A percentile compares a stretch with the other conserved stretches of the same genome.
Conservation (phyloP, 2,888 invertebrate genomes). For the Macaria liturata region DNA sequence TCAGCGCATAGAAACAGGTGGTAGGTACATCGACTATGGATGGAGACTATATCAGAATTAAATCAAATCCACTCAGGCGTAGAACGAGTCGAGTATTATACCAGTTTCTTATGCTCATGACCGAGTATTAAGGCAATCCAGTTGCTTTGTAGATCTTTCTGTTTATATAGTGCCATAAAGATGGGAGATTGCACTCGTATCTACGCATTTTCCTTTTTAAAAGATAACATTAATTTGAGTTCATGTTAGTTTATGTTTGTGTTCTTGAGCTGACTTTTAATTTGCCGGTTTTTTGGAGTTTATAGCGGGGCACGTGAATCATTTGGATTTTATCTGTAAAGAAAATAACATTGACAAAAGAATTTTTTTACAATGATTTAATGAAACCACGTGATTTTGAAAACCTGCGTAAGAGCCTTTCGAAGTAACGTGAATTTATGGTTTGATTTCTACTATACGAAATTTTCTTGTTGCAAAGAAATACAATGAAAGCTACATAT, state of each 20-base stretch:
- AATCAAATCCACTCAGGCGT: constrained; percentile 25
- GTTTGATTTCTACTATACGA: too few relatives aligned
- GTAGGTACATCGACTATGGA: too few relatives aligned
- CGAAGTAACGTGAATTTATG: too few relatives aligned
- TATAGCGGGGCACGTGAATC: too few relatives aligned
- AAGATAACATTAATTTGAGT: background rate
- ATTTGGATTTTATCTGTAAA: too few relatives aligned
- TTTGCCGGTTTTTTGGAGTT: background rate
- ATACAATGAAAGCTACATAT: too few relatives aligned
- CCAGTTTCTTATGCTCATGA: constrained; percentile 48
- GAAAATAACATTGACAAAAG: too few relatives aligned
- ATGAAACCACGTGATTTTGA: too few relatives aligned
- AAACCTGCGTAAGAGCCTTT: too few relatives aligned
- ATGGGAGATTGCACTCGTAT: constrained; percentile 13
- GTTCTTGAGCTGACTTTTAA: background rate
- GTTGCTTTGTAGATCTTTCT: constrained; percentile 25
- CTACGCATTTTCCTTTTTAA: constrained; percentile 17
- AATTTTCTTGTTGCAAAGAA: too few relatives aligned
- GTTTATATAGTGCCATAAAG: constrained; percentile 21
- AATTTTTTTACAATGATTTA: too few relatives aligned
- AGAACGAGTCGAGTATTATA: constrained; percentile 18
- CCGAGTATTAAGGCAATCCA: constrained; percentile 55
- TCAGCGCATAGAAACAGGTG: too few relatives aligned
- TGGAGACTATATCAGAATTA: constrained; percentile 3
- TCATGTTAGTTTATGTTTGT: background rate